Evolutionary conservation across 2,797 vertebrate genomes (phyloP), one percentile per base, ranked within the genome.

Genomic region (Notolepis coatsorum): DNA sequence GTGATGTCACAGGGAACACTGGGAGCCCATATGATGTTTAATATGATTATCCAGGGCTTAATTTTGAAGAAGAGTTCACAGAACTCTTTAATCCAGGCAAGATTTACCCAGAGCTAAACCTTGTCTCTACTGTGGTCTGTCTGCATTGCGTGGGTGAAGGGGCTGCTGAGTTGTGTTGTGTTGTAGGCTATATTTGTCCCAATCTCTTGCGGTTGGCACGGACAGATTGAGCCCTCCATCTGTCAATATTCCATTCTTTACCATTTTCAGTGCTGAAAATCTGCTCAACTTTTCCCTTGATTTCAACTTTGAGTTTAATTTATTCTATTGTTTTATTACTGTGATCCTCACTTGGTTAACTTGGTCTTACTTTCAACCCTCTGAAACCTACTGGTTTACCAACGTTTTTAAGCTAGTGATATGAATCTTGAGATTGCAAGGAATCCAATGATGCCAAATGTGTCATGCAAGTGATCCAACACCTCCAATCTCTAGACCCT

Each of bases 1-100:
- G 71, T 82, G 65, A 82, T 75, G 82, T 82, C 73, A 77, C 65
- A 60, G 65, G 61, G 21, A 66, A 79, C 68, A 77, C 73, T 76
- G 68, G 68, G 75, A 78, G 64, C 59, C 79, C 81, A 84, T 86
- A 82, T 80, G 74, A 91, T 88, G 79, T 77, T 65, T 89, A 88
- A 88, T 89, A 81, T 88, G 83, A 88, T 89, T 87, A 87, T 79
- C 71, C 47, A 57, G 65, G 31, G 46, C 71, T 81, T 82, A 80
- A 76, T 84, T 80, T 82, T 80, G 84, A 65, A 71, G 45, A 83
- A 81, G 68, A 77, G 72, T 86, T 80, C 82, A 82, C 82, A 83
- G 82, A 82, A 75, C 67, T 73, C 70, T 86, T 82, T 90, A 91
- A 90, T 90, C 88, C 85, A 48, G 65, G 76, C 72, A 82, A 86